Conservation (phyloP, 2,113 vertebrate species). For the Otis tarda region DNA sequence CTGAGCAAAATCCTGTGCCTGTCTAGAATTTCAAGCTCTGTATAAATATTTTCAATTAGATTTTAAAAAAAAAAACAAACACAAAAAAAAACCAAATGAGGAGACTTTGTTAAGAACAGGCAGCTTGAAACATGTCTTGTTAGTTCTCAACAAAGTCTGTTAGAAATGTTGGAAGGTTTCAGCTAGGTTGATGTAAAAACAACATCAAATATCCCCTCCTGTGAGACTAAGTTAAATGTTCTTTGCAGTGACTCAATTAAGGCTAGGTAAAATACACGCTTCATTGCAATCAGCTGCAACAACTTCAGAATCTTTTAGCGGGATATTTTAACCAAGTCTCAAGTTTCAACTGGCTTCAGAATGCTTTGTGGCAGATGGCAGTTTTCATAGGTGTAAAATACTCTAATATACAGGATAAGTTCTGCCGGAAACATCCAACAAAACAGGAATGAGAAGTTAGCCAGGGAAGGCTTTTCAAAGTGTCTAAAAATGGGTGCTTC, state of each 20-base stretch:
- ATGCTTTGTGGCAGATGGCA: not conserved
- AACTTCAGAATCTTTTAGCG: not conserved
- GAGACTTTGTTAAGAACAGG: slow-evolving; percentile 6
- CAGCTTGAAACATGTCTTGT: not conserved
- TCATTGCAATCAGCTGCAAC: slow-evolving; percentile 5
- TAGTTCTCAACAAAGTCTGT: slow-evolving; percentile 35
- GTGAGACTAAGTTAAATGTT: not conserved
- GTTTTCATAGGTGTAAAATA: not conserved
- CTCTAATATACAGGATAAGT: not conserved
- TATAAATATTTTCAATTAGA: slow-evolving; percentile 32
- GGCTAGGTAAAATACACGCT: not conserved
- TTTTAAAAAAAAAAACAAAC: not conserved
- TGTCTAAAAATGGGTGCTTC: not conserved
- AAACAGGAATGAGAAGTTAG: not conserved
- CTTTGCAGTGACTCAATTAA: slow-evolving; percentile 19
- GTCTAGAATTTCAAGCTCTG: slow-evolving; percentile 42
- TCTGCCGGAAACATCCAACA: not conserved
- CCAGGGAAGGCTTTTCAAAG: not conserved
- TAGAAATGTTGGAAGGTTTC: slow-evolving; percentile 25
- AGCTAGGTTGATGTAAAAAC: slow-evolving; percentile 19
- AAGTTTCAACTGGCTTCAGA: not conserved
- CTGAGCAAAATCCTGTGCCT: slow-evolving; percentile 12
- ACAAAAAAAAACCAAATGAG: not conserved
- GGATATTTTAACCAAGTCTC: not conserved
- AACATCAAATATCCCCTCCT: slow-evolving; percentile 5